A percentile compares a stretch with the other conserved stretches of the same genome.
These are phyloP conservation scores for Ceratina calcarata DNA, from an alignment of 1,140 invertebrate species.

Conservation along the genomic window DNA sequence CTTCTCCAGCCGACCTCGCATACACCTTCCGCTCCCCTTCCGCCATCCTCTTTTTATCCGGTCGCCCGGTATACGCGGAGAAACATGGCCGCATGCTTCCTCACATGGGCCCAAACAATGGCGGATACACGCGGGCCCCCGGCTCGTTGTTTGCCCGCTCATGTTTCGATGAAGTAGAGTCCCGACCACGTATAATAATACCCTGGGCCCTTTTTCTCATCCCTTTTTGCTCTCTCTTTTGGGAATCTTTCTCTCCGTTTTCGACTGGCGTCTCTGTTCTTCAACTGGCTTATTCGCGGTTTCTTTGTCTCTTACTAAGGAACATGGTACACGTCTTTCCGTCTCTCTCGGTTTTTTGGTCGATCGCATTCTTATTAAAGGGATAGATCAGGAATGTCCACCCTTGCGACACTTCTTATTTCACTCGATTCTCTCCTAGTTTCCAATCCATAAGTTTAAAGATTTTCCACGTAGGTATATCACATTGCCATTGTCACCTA, in stretches of 20 bases:
- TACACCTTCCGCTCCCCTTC: conserved; percentile 64
- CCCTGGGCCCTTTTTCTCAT: conserved; percentile 39
- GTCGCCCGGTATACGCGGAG: conserved; percentile 70
- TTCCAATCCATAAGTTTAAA: background rate
- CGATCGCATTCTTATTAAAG: conserved; percentile 1
- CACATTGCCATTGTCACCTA: background rate
- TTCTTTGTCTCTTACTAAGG: conserved; percentile 24
- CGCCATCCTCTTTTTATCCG: conserved; percentile 71
- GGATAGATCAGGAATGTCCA: background rate
- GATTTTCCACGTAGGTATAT: background rate
- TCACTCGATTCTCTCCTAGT: background rate
- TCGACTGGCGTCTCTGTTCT: conserved; percentile 3
- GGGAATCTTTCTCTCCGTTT: too few species aligned
- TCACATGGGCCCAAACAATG: conserved; percentile 78
- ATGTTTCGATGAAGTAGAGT: conserved; percentile 67
- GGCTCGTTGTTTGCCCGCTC: conserved; percentile 64
- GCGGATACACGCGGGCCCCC: conserved; percentile 71
- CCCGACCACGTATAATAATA: conserved; percentile 51
- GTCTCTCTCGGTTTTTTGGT: conserved; percentile 9
- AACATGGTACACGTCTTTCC: background rate
- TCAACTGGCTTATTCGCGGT: background rate
- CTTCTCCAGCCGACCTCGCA: conserved; percentile 58
- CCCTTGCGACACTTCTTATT: background rate
- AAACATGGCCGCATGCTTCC: conserved; percentile 78
- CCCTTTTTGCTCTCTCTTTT: conserved; percentile 35